Base-by-base conservation (phyloP, 2,113 vertebrate species). In the Paraplagusia blochii region DNA sequence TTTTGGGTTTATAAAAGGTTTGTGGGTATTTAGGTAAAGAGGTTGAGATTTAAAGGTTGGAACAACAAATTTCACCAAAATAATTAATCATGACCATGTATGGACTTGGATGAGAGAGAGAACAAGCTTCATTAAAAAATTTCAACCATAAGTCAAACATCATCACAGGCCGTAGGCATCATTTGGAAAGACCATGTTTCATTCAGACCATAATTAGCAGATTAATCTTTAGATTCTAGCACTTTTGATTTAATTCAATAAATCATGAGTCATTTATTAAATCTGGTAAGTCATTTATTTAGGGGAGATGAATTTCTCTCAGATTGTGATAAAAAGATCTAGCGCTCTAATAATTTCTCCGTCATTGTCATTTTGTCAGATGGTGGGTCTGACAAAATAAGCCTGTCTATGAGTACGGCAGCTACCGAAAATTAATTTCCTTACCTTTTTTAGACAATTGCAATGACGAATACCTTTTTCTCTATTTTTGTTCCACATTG, bases 11-110 rank as follows among this genome's bases (percentile, higher is more conserved):
- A 6, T 29, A 40, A 1, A 5, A 1, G 50, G 22, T 38, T 3
- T 1, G 15, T 35, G 51, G 46, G 15, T 13, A 15, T 44, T 9
- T 29, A n/a, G n/a, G n/a, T n/a, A 33, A 53, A 35, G 5, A 38
- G 9, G 52, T 34, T 6, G 1, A n/a, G 22, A 29, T 29, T 29
- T 29, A 29, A 29, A 29, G 22, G 22, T 29, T 6, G 6, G 22
- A 29, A 29, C 22, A 29, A 61, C 35, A 55, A 44, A 72, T 50
- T 71, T 58, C 44, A 64, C 58, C 56, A 50, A 45, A 14, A 44
- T 44, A 50, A 67, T 12, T 5, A 12, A 17, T 33, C 7, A 17
- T 44, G 53, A 57, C 43, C 47, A 54, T 42, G 39, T 9, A 29
- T 16, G 15, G 11, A 51, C 58, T n/a, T n/a, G n/a, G 44, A 18